These are phyloP conservation scores for Pterois miles DNA, from an alignment of 2,797 vertebrate species.

Conservation along the genomic window DNA sequence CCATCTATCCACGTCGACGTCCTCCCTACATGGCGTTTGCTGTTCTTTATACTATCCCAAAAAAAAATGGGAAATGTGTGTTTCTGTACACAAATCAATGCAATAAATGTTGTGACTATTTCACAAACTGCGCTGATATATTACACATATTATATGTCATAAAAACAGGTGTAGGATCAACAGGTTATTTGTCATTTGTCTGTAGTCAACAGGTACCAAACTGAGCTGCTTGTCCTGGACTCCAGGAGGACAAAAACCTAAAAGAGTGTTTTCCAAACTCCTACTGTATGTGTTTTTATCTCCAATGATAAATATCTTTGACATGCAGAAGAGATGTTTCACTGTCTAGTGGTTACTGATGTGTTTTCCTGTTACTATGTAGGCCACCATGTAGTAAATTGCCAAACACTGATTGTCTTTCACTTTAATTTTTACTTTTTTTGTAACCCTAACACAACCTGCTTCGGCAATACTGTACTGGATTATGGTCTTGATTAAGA, in stretches of 20 bases:
- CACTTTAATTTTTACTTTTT: too few relatives aligned
- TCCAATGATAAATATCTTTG: not conserved
- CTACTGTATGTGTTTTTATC: not conserved
- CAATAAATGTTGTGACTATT: too few relatives aligned
- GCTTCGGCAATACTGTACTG: not conserved
- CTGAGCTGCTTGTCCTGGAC: not conserved
- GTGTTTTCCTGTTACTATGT: not conserved
- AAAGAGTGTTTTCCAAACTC: not conserved
- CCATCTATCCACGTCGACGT: too few relatives aligned
- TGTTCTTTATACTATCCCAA: fast-evolving
- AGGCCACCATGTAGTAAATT: not conserved
- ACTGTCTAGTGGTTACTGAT: not conserved
- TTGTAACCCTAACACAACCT: not conserved
- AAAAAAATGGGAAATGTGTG: too few relatives aligned
- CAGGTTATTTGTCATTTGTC: not conserved
- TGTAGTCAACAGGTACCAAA: not conserved
- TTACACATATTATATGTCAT: not conserved
- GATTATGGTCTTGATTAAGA: not conserved
- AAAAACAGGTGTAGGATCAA: not conserved
- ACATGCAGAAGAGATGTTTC: not conserved
- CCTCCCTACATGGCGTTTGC: too few relatives aligned
- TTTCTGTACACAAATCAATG: too few relatives aligned
- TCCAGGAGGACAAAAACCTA: not conserved
- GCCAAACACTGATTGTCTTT: not conserved
- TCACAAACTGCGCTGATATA: not conserved